Base-by-base conservation (phyloP, 2,797 vertebrate genomes). In the Clamator glandarius region DNA sequence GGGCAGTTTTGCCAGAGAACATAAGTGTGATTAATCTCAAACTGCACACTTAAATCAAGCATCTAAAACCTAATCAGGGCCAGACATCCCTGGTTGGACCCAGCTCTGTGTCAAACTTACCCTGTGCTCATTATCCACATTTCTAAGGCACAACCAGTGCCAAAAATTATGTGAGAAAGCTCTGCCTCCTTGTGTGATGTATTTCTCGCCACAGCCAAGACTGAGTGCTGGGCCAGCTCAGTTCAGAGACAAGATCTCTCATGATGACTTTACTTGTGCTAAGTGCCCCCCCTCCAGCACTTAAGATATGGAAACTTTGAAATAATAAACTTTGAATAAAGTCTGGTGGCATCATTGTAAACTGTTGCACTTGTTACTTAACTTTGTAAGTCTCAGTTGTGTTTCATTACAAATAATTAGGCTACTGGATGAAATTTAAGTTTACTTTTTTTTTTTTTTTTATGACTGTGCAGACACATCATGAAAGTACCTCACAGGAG, bases 371-470 rank as follows among this genome's bases (percentile, higher is more conserved):
- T 74, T 64, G 33, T 77, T 67, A 35, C 33, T 82, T 85, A 50
- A 79, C 78, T 90, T 79, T 74, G 2, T 41, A 82, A 73, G 33
- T 68, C 68, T n/a, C 46, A 58, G 29, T 41, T 86, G 67, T 17
- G 31, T 58, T 74, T 86, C 3, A 28, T 94, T 41, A 90, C 25
- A 63, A 69, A 59, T 74, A 89, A 79, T 90, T 80, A 69, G n/a
- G 28, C 87, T 87, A 42, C 84, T 89, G 67, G 48, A 73, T 69
- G 67, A 79, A 90, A 79, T 58, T 9, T 89, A 51, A 69, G 84
- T 55, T 78, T 84, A 20, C 1, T 14, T 9, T 39, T 39, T 39
- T 39, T 39, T 39, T 39, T n/a, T n/a, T 52, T 50, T 83, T 85
- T 31, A 44, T 82, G 51, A n/a, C 48, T 76, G 10, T 66, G 75